A percentile compares a stretch with the other conserved stretches of the same genome.
Conservation (phyloP, 2,113 vertebrate genomes). For the Hylia prasina region DNA sequence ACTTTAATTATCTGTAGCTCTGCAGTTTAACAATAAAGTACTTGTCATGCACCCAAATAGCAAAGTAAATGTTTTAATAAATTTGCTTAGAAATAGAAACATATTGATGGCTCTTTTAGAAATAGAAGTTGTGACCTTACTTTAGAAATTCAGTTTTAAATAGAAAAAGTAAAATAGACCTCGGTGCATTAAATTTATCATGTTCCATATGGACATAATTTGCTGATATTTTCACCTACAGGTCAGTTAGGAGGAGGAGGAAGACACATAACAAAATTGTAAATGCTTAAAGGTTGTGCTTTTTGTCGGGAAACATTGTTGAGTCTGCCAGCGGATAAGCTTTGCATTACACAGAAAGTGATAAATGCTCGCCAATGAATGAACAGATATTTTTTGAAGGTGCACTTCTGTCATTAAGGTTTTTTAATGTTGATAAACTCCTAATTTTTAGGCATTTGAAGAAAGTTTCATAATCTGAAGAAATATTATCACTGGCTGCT, state of each 20-base stretch:
- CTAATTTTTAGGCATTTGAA: constrained; percentile 5
- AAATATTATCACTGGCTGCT: neutral
- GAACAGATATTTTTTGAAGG: neutral
- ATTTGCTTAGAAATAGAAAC: neutral
- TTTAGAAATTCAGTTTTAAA: neutral
- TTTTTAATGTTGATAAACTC: constrained; percentile 9
- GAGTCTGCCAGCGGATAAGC: neutral
- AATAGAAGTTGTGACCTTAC: neutral
- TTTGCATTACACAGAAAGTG: constrained; percentile 30
- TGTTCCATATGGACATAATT: neutral
- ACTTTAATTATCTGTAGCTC: neutral
- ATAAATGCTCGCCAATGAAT: constrained; percentile 12
- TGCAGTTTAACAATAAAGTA: neutral
- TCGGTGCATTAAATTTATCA: neutral
- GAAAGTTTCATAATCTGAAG: constrained; percentile 25
- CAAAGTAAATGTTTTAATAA: neutral
- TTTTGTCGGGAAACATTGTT: neutral
- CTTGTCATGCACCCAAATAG: neutral
- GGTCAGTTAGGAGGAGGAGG: neutral
- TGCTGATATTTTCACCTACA: neutral
- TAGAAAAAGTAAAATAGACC: neutral
- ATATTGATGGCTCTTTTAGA: neutral
- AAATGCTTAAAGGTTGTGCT: neutral
- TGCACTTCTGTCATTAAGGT: constrained; percentile 45
- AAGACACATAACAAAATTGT: neutral